Evolutionary conservation across 2,888 invertebrate genomes (phyloP), one percentile per base, ranked within the genome.

Genomic region (Stratiomys singularior): DNA sequence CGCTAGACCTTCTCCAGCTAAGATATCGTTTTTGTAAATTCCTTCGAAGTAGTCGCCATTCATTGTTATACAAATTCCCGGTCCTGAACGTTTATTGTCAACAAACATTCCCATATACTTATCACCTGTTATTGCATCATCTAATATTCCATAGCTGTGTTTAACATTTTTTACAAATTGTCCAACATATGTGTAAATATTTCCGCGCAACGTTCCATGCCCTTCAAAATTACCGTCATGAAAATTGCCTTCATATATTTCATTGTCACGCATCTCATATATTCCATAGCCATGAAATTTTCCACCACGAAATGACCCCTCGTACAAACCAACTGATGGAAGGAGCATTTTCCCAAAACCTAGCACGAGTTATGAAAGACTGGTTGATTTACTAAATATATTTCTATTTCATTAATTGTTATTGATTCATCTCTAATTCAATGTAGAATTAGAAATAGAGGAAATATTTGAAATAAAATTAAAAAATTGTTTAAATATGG

Each of bases 11-110:
- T 92, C 92, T n/a, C 96, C 96, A 13, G 91, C 91, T 79, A 97
- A 88, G 81, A 93, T 90, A 85, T 94, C 94, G 83, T 94, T 93
- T 83, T 91, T 90, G 84, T 96, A 97, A 80, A 91, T 90, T 15
- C 97, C 97, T 88, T 96, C 96, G 83, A 96, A 96, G 86, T 96
- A 97, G 85, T 95, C 93, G 0, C 96, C 96, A 84, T 96, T 96
- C 77, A 96, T 89, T 0, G 96, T 96, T 18, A 97, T 95, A 77
- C 96, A 94, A 78, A 94, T 89, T 2, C 96, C 97, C 83, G 91
- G 92, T 0, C 96, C 97, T 83, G 94, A 93, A 80, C 94, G 93
- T 84, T 92, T 91, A 84, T 95, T 94, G 80, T 96, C 95, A 79
- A 89, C 90, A 95, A 96, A 97, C 86, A 92, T 92, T 5, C 97